These are phyloP conservation scores for Leptobrachium leishanense DNA, from an alignment of 2,113 vertebrate species.

Conservation along the genomic window DNA sequence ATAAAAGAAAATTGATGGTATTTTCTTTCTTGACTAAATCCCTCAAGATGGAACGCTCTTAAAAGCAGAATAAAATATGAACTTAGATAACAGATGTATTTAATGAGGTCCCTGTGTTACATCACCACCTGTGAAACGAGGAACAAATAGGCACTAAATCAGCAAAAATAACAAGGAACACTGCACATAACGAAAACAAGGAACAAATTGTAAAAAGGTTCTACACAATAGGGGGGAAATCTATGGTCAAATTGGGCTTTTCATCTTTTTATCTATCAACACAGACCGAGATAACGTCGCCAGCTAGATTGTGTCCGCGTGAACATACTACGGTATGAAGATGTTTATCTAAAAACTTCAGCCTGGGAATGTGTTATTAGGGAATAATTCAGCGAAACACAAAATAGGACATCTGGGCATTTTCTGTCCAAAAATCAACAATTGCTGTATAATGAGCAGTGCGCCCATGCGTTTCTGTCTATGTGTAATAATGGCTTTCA, in stretches of 20 bases:
- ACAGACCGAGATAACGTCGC: neutral
- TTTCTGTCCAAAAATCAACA: too few species aligned
- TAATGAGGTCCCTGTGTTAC: constrained; percentile 67
- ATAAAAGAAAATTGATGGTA: constrained; percentile 50
- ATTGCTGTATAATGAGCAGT: too few species aligned
- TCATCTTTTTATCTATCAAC: neutral
- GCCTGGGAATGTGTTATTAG: neutral
- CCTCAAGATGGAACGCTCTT: constrained; percentile 59
- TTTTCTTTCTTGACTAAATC: constrained; percentile 59
- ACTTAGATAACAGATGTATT: constrained; percentile 63
- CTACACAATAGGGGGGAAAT: constrained; percentile 15
- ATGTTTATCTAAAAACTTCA: neutral
- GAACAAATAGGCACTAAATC: constrained; percentile 56
- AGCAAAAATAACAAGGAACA: constrained; percentile 53
- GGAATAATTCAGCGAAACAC: too few species aligned
- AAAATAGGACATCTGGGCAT: too few species aligned
- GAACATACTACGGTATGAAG: neutral
- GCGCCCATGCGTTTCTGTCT: too few species aligned
- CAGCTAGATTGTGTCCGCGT: neutral
- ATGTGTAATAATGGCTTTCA: too few species aligned
- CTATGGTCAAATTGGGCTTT: constrained; percentile 23
- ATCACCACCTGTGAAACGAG: constrained; percentile 51
- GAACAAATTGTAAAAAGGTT: constrained; percentile 34
- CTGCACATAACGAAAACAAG: constrained; percentile 37
- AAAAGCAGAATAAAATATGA: constrained; percentile 69